Evolutionary conservation across 2,113 vertebrate genomes (phyloP), one percentile per base, ranked within the genome.

Genomic region (Emydura subglobosa): DNA sequence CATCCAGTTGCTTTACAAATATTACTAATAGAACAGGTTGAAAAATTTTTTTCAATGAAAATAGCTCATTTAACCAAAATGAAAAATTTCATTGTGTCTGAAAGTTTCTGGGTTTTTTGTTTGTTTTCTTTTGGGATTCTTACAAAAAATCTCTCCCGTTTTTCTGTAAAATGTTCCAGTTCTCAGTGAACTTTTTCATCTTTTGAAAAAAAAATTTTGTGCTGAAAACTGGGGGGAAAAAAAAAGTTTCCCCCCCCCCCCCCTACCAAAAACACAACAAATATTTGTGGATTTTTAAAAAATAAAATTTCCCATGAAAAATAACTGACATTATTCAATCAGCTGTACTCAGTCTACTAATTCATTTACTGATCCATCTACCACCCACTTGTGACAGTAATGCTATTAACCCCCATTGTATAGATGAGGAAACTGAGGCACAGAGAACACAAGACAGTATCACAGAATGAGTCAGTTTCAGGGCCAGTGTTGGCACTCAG

Each of bases 121-220:
- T 68, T 68, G 34, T 68, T 68, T 31, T 31, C 29, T 34, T 61
- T 31, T 53, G 51, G 57, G 12, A 5, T 42, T 72, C 9, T n/a
- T 72, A 42, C 39, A 76, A 25, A 78, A 78, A 44, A 47, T 47
- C 22, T 47, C 74, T 94, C 87, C 89, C 65, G 0, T 87, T 87
- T 90, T 72, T 59, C 39, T 79, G 47, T 59, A 72, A 50, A 68
- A 84, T 89, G 92, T 81, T 93, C 91, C 83, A n/a, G 12, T 27
- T 78, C 6, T 44, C 74, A 76, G 42, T 47, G 24, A 27, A 13
- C 6, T 2, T 47, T 76, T 44, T 47, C 42, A 44, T 47, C 44
- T 47, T 27, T 27, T 76, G 72, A 12, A 76, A 44, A 78, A 39
- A 44, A 76, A 17, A 14, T 31, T 59, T 39, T 65, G 21, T 74